Percentiles rank a stretch among this genome's conserved stretches.
Conservation (phyloP, 2,113 vertebrate genomes). For the Paralichthys olivaceus region DNA sequence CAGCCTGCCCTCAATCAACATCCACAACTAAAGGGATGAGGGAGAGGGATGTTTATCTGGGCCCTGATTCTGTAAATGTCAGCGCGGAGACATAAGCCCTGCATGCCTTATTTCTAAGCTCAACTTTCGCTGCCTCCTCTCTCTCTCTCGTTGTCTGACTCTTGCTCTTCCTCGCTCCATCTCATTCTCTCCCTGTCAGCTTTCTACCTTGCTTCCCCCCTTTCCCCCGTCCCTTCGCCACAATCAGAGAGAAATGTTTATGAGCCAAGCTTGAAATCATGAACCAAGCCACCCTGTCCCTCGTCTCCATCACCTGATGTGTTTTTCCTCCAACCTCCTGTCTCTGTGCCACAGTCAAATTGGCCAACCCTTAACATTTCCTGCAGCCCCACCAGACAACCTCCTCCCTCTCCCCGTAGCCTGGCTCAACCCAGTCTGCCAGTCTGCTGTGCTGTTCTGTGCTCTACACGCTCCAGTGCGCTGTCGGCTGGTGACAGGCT, state of each 20-base stretch:
- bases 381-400: constrained; percentile 65
- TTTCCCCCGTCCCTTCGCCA: constrained; percentile 35
- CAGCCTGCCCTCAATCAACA: constrained; percentile 70
- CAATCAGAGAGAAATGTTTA: constrained; percentile 71
- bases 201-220: constrained; percentile 27
- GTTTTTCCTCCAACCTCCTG: constrained; percentile 70
- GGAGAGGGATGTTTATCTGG: constrained; percentile 65
- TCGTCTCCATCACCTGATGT: constrained; percentile 62
- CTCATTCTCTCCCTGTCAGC: constrained; percentile 65
- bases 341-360: constrained; percentile 73
- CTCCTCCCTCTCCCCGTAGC: constrained; percentile 57
- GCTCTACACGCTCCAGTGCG: constrained; percentile 80
- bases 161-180: constrained; percentile 33
- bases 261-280: constrained; percentile 63
- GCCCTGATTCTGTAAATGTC: constrained; percentile 65
- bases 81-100: constrained; percentile 62
- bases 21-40: constrained; percentile 68
- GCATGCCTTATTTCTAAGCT: constrained; percentile 66
- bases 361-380: constrained; percentile 72
- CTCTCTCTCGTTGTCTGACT: neutral
- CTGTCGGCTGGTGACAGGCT: constrained; percentile 83
- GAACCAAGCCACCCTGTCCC: constrained; percentile 67
- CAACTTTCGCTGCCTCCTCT: constrained; percentile 50
- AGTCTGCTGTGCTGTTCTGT: constrained; percentile 67
- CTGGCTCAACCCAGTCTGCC: constrained; percentile 68